Evolutionary conservation across 2,888 invertebrate genomes (phyloP), one percentile per base, ranked within the genome.

Genomic region (Drymonia ruficornis): DNA sequence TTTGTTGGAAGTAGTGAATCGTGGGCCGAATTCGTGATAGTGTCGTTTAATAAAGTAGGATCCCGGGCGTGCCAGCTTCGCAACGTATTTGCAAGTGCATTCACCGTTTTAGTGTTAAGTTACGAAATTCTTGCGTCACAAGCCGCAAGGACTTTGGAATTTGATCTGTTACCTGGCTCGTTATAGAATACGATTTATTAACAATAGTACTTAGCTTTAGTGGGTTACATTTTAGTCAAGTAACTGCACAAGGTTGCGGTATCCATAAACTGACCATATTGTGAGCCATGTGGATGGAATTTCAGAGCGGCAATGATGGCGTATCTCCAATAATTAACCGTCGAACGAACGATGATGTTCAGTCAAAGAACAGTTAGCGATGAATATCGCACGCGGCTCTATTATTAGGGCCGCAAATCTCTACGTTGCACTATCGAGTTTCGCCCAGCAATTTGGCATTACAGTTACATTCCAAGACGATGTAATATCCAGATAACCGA

Each of bases 311-410:
- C 56, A 58, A 65, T 77, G 74, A 80, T 76, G 65, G 67, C 64
- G 65, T 76, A 80, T 80, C 76, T 72, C 60, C 62, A 66, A 78
- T 84, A 86, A 86, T 86, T 87, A 86, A 71, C 70, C 57, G 59
- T 72, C 70, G 74, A 78, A 74, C 66, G 65, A 72, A 72, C 70
- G 68, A 74, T 74, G 80, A 80, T 80, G 77, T 81, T 83, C 81
- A 78, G 83, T 85, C 86, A 80, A 74, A 83, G 81, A 86, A 87
- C 87, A 86, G 87, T 88, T 87, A 88, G 80, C 80, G 82, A 86
- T 87, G 78, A 80, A 80, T 84, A 87, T 86, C 85, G 82, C 83
- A 83, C 84, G 55, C 70, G 55, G 61, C 70, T 76, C 80, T 82
- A 74, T 83, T 84, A 87, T 87, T 86, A 87, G 83, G 83, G 80